Evolutionary conservation across 2,797 vertebrate genomes (phyloP), one percentile per base, ranked within the genome.

Genomic region (Lepilemur septentrionalis): DNA sequence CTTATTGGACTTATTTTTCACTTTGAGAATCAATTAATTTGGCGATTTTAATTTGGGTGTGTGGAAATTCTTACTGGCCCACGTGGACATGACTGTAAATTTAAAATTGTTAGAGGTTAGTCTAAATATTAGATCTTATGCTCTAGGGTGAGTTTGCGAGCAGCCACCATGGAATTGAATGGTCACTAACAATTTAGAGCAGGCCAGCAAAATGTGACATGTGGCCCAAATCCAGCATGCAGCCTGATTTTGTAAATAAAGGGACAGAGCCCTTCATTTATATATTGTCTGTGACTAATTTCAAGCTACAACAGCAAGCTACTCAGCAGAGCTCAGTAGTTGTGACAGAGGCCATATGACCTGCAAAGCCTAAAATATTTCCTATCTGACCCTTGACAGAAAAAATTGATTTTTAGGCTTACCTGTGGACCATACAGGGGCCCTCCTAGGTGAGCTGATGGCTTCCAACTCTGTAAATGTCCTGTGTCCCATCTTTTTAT

Each of bases 11-110:
- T 67, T 92, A 80, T 50, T 94, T 94, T 91, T 72, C 63, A 93
- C 59, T 93, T 81, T 94, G 80, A 86, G 35, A 72, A 89, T 94
- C 75, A 93, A 79, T 92, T 80, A 79, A 32, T 55, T 92, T 76
- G 52, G 46, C 25, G 30, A 63, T 82, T 89, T 82, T 57, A 94
- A 87, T 85, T 70, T 80, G 50, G 17, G 41, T 69, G 8, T 67
- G 15, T 69, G 9, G 25, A 70, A 88, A 83, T 61, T 84, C 41
- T 92, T 80, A 35, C 41, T 43, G 46, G n/a, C 28, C 63, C 50
- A 14, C 50, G 17, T 43, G 48, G 28, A 85, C 9, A 43, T 46
- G 38, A 52, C 75, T 59, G 43, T 82, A n/a, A 59, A 48, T 90
- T 28, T 61, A 38, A 86, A 59, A 30, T 5, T 61, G 81, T 93